Percentiles rank a stretch among this genome's conserved stretches.
Evolutionary conservation across 1,140 invertebrate genomes (phyloP).

Genomic region (Drosophila simulans): DNA sequence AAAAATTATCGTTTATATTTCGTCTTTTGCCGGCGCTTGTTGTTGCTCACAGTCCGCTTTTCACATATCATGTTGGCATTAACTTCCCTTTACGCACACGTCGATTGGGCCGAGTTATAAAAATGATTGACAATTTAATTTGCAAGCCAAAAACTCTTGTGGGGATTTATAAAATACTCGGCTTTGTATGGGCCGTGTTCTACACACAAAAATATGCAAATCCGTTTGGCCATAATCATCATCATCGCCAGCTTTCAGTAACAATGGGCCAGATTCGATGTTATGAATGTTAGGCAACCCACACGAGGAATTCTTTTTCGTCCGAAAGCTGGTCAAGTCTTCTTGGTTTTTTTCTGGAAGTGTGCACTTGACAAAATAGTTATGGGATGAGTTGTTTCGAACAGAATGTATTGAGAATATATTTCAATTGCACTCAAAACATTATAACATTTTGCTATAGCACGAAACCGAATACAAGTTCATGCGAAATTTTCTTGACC

Average conservation of each 20-base stretch:
- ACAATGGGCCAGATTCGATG: constrained; percentile 42
- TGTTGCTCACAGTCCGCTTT: constrained; percentile 42
- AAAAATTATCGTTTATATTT: constrained; percentile 45
- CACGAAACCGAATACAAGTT: too few relatives aligned
- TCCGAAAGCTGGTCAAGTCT: constrained; percentile 27
- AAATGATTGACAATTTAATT: constrained; percentile 84
- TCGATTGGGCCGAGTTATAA: constrained; percentile 66
- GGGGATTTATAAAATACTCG: constrained; percentile 74
- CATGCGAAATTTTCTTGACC: neutral
- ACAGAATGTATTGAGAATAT: too few relatives aligned
- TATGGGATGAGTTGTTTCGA: neutral
- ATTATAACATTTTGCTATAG: too few relatives aligned
- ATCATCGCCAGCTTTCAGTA: constrained; percentile 41
- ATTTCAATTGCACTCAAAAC: too few relatives aligned
- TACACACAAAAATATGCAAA: constrained; percentile 74
- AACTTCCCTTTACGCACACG: constrained; percentile 71
- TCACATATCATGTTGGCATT: constrained; percentile 80
- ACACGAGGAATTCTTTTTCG: constrained; percentile 42
- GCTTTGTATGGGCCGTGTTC: constrained; percentile 54
- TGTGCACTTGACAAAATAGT: constrained; percentile 19
- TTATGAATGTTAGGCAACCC: constrained; percentile 43
- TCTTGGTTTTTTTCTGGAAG: constrained; percentile 14
- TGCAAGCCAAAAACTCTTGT: constrained; percentile 66
- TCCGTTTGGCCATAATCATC: constrained; percentile 69
- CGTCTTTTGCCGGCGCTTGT: constrained; percentile 15